Base-by-base conservation (phyloP, 2,797 vertebrate species). In the Paedocypris micromegethes region DNA sequence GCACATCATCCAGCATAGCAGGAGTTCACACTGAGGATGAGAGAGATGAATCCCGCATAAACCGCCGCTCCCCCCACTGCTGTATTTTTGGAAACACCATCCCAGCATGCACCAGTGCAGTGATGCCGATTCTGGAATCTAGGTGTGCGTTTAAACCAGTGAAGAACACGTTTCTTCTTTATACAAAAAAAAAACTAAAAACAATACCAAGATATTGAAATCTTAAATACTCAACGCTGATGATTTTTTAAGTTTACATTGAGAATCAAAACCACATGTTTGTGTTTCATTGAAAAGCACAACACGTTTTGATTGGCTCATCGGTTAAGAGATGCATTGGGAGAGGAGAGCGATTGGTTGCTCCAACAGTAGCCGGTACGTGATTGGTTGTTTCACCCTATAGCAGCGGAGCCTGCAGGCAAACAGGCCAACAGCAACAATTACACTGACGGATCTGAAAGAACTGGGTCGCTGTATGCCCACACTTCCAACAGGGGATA, bases 381-480 rank as follows among this genome's bases (percentile, higher is more conserved):
- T 63, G 51, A 66, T 76, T 64, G 56, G 70, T 60, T 65, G 45
- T 7, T 56, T 63, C 65, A 56, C 66, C 63, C 66, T 64, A 58
- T 70, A 68, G 66, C 68, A 41, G 70, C 43, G 67, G 53, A 76
- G 76, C 85, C 86, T 82, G 72, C 58, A 81, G 81, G 84, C 85
- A 88, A 87, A 82, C 81, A 85, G 85, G 86, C 86, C 86, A 88
- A 73, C 69, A 60, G 88, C 86, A 86, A 86, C 86, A 87, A 85
- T 87, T 88, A 87, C 86, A 83, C 81, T 87, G 87, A 90, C 74
- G 71, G 83, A 87, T 86, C 79, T 87, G 87, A 90, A 88, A 89
- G 86, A 89, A 88, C 85, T 88, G 83, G 87, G 87, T 87, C 85
- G 85, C 70, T 80, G 81, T 86, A 81, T 70, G 77, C 85, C 75